Evolutionary conservation across 2,797 vertebrate species (phyloP).

Genomic region (Anguilla anguilla): DNA sequence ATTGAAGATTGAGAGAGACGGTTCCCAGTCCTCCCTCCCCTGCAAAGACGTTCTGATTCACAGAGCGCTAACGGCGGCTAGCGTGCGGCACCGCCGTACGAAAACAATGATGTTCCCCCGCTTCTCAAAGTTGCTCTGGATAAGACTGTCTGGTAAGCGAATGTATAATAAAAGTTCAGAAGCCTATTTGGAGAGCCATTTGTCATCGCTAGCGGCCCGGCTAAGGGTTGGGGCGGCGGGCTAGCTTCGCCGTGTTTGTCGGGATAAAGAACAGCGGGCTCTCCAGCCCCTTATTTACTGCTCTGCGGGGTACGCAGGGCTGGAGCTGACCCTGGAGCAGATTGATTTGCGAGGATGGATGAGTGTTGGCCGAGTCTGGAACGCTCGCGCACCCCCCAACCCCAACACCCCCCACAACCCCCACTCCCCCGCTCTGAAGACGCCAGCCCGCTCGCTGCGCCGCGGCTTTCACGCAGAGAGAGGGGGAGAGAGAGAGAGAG

Average conservation of each 20-base stretch:
- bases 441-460: too few species aligned
- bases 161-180: neutral
- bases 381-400: conserved; percentile 27
- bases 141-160: neutral
- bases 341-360: conserved; percentile 52
- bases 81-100: neutral
- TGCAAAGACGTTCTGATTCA: too few species aligned
- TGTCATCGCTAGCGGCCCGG: neutral
- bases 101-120: neutral
- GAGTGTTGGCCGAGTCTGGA: conserved; percentile 40
- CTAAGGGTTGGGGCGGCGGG: too few species aligned
- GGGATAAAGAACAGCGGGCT: conserved; percentile 47
- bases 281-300: conserved; percentile 47
- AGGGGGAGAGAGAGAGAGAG: too few species aligned
- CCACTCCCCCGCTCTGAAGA: neutral
- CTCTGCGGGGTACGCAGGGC: conserved; percentile 34
- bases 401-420: neutral
- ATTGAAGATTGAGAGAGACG: neutral
- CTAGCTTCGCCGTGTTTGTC: conserved; percentile 20
- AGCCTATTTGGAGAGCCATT: neutral
- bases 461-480: neutral
- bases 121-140: neutral
- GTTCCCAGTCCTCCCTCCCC: too few species aligned
- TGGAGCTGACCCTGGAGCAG: conserved; percentile 44
- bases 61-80: too few species aligned